A percentile compares a stretch with the other conserved stretches of the same genome.
Evolutionary conservation across 2,113 vertebrate genomes (phyloP).

Genomic region (Misgurnus anguillicaudatus): DNA sequence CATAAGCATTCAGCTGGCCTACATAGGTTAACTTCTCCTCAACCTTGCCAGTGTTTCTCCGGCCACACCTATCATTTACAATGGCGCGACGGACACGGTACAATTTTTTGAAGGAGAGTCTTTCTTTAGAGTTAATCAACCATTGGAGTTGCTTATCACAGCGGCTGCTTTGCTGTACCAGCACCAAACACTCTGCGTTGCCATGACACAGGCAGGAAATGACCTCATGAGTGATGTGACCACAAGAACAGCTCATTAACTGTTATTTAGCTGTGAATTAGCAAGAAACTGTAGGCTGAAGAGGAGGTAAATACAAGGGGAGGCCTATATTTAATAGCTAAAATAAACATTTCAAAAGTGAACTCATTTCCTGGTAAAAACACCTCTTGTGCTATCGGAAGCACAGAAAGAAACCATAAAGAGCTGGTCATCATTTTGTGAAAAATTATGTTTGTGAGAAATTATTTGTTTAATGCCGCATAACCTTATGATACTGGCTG

Average conservation of each 20-base stretch:
- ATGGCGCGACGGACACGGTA: neutral
- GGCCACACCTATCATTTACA: slow-evolving; percentile 10
- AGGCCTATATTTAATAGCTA: neutral
- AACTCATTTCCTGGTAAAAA: neutral
- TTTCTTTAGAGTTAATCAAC: slow-evolving; percentile 17
- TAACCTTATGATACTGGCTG: too few species aligned
- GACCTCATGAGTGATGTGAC: neutral
- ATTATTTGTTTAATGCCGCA: neutral
- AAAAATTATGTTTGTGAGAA: neutral
- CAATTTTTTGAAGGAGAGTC: neutral
- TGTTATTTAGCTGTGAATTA: slow-evolving; percentile 14
- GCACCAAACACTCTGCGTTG: slow-evolving; percentile 5
- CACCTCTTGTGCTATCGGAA: neutral
- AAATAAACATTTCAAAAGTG: neutral
- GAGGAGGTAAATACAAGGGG: neutral
- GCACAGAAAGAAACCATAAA: neutral
- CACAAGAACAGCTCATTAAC: neutral
- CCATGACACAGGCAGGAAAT: slow-evolving; percentile 4
- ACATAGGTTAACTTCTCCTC: slow-evolving; percentile 8
- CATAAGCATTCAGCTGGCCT: slow-evolving; percentile 14
- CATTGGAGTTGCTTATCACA: neutral
- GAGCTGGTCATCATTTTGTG: neutral
- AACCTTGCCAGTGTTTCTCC: slow-evolving; percentile 4
- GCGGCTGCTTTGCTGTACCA: neutral
- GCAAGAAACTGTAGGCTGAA: neutral